phyloP scores from a whole-genome alignment of 2,888 invertebrate species.

The Polyommatus icarus region DNA sequence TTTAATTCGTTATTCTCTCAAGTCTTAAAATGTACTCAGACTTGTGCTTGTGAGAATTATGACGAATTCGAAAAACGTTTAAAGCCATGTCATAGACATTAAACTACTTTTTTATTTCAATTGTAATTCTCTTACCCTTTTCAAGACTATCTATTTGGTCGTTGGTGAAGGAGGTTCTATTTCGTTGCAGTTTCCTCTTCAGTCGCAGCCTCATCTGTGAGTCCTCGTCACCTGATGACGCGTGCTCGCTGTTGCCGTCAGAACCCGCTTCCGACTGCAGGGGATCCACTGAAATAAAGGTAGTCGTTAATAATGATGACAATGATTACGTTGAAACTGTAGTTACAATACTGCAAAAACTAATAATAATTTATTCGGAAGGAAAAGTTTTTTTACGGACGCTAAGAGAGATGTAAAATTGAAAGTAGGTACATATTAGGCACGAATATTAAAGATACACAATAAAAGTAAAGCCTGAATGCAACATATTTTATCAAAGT shows the following conservation, averaged over 20 bases:
- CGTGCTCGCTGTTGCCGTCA: constrained; percentile 94
- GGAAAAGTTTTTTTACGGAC: too few relatives aligned
- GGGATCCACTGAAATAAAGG: constrained; percentile 66
- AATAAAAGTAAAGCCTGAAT: too few relatives aligned
- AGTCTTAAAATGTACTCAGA: too few relatives aligned
- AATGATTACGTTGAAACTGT: neutral
- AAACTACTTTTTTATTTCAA: neutral
- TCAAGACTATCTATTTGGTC: constrained; percentile 99
- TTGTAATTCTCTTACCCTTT: constrained; percentile 86
- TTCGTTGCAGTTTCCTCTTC: constrained; percentile 97
- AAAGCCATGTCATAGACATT: too few relatives aligned
- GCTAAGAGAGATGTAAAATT: too few relatives aligned
- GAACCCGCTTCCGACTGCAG: constrained; percentile 84
- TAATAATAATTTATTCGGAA: too few relatives aligned
- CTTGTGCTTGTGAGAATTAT: too few relatives aligned
- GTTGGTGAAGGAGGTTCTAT: constrained; percentile 98
- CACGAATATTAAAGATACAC: too few relatives aligned
- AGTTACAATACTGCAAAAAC: too few relatives aligned
- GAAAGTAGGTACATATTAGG: too few relatives aligned
- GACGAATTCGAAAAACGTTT: too few relatives aligned
- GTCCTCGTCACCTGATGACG: constrained; percentile 93
- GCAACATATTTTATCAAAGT: too few relatives aligned
- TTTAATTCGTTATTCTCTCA: neutral
- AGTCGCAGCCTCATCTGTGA: constrained; percentile 95
- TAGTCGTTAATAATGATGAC: neutral